Conservation (phyloP, 2,113 vertebrate species). For the Tonatia bakeri region DNA sequence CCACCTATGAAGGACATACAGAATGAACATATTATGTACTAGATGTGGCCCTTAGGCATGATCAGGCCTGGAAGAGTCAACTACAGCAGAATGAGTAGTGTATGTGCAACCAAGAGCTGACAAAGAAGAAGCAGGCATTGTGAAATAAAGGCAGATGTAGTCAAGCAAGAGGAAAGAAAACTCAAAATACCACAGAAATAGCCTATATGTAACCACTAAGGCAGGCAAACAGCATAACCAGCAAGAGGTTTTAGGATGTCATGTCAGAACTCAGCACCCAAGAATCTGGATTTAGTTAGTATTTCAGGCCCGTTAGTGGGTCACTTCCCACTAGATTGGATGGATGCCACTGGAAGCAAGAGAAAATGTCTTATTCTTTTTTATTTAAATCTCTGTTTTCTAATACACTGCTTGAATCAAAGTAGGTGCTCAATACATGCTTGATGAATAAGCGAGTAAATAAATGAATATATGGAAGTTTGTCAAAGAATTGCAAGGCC, state of each 20-base stretch:
- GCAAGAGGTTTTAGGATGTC: neutral
- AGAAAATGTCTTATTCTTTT: neutral
- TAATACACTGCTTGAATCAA: neutral
- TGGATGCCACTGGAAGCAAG: neutral
- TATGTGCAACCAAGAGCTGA: neutral
- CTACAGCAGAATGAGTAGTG: neutral
- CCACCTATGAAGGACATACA: neutral
- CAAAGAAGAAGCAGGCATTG: neutral
- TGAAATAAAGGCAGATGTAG: neutral
- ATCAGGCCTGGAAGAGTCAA: neutral
- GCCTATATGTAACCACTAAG: neutral
- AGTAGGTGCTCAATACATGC: neutral
- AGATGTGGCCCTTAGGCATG: neutral
- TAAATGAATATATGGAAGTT: neutral
- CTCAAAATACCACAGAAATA: neutral
- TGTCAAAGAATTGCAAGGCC: neutral
- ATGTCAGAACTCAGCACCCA: neutral
- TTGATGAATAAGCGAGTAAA: neutral
- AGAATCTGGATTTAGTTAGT: neutral
- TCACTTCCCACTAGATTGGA: neutral
- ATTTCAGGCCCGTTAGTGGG: rapidly evolving
- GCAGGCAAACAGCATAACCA: neutral
- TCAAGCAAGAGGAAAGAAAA: neutral
- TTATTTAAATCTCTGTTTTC: neutral
- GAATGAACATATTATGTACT: neutral